Conservation (phyloP, 2,888 invertebrate genomes). For the Rhingia campestris region DNA sequence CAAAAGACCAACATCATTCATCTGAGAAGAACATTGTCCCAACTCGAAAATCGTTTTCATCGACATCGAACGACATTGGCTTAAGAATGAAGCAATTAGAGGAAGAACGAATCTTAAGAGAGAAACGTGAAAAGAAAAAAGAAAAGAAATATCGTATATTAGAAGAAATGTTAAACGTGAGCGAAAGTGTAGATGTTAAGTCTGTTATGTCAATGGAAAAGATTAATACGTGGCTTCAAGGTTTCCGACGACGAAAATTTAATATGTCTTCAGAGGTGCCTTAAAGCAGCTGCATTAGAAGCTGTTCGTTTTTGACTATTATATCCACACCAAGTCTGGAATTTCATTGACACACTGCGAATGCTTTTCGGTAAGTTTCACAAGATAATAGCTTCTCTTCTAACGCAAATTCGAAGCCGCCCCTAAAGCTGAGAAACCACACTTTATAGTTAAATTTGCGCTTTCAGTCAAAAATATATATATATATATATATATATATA, state of each 20-base stretch:
- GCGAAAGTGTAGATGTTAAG: too few species aligned
- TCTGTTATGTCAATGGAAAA: too few species aligned
- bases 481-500: constrained; percentile 10
- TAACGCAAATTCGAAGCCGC: constrained; percentile 29
- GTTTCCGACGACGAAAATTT: constrained; percentile 23
- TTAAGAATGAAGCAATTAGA: too few species aligned
- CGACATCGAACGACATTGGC: too few species aligned
- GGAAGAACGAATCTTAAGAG: too few species aligned
- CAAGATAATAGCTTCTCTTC: constrained; percentile 17
- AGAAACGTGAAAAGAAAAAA: too few species aligned
- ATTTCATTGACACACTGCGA: constrained; percentile 10
- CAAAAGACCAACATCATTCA: too few species aligned
- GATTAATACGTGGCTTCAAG: too few species aligned
- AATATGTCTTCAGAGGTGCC: constrained; percentile 18
- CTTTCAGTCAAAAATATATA: constrained; percentile 23
- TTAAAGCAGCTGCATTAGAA: constrained; percentile 15
- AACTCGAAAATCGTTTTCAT: too few species aligned
- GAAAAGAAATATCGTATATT: too few species aligned
- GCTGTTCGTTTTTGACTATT: constrained; percentile 36
- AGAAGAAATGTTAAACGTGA: too few species aligned
- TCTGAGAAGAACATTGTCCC: too few species aligned
- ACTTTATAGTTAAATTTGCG: constrained; percentile 23
- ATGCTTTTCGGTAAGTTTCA: constrained; percentile 27
- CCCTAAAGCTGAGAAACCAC: constrained; percentile 12
- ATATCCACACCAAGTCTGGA: constrained; percentile 24